A percentile compares a stretch with the other conserved stretches of the same genome.
Evolutionary conservation across 1,140 invertebrate genomes (phyloP).

Genomic region (Drosophila mojavensis): DNA sequence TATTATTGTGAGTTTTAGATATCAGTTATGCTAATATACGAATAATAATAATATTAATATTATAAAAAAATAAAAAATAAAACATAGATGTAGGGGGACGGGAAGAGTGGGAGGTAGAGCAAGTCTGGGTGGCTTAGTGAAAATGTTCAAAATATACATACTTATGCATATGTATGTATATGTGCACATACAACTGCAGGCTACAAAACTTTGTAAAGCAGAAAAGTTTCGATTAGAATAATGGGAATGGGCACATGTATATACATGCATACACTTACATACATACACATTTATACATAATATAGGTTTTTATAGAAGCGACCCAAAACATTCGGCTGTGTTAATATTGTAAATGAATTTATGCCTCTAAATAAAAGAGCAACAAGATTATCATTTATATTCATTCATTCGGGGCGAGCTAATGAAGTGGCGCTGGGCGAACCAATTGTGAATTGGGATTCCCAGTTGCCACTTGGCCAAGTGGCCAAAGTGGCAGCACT

Average conservation of each 20-base stretch:
- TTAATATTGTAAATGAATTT: constrained; percentile 29
- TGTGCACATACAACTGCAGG: too few species aligned
- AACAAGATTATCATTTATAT: constrained; percentile 26
- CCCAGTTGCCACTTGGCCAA: constrained; percentile 2
- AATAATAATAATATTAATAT: too few species aligned
- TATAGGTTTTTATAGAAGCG: neutral
- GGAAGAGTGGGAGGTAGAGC: too few species aligned
- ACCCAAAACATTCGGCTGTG: neutral
- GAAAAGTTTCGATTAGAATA: neutral
- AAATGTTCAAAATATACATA: too few species aligned
- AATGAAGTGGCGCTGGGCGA: constrained; percentile 7
- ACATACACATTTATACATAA: neutral
- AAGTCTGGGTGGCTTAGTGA: too few species aligned
- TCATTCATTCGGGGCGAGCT: constrained; percentile 6
- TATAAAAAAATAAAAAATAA: too few species aligned
- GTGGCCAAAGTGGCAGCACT: constrained; percentile 18
- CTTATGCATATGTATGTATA: too few species aligned
- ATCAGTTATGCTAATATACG: too few species aligned
- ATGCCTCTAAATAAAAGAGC: constrained; percentile 2
- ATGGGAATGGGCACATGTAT: neutral
- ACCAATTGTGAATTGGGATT: constrained; percentile 1
- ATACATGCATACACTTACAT: neutral
- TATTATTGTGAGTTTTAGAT: too few species aligned
- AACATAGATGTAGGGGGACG: too few species aligned
- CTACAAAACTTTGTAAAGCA: too few species aligned